Evolutionary conservation across 2,797 vertebrate species (phyloP).

Genomic region (Pyrocephalus nanus): DNA sequence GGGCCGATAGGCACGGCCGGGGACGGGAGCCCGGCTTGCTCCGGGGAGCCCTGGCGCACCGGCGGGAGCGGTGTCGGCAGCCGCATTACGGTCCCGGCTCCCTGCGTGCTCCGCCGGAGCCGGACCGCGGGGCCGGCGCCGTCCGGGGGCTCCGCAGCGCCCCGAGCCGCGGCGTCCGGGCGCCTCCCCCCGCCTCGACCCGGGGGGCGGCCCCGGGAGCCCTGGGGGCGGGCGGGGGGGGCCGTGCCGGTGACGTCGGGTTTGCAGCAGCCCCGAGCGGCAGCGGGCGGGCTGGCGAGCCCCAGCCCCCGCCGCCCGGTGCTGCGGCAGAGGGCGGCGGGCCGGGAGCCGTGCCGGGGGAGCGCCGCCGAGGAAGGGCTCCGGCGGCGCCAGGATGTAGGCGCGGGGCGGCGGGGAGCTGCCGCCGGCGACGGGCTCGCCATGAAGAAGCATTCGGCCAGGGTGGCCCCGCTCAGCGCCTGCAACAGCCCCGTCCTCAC

Average conservation of each 20-base stretch:
- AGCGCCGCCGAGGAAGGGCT: constrained; percentile 38
- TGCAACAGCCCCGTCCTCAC: constrained; percentile 97
- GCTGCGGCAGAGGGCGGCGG: constrained; percentile 45
- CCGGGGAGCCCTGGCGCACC: background rate
- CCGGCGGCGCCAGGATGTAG: constrained; percentile 90
- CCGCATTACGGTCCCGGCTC: constrained; percentile 18
- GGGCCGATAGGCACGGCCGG: background rate
- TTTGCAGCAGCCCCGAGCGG: constrained; percentile 60
- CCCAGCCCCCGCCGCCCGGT: constrained; percentile 33
- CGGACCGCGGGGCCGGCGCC: background rate
- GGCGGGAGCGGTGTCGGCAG: background rate
- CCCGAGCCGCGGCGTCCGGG: background rate
- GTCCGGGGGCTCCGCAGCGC: background rate
- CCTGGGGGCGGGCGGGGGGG: constrained; percentile 39
- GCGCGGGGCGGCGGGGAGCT: constrained; percentile 82
- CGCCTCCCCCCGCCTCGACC: background rate
- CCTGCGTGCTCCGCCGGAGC: background rate
- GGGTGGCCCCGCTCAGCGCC: constrained; percentile 94
- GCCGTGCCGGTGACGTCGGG: constrained; percentile 70
- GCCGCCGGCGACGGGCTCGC: constrained; percentile 84
- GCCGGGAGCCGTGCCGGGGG: background rate
- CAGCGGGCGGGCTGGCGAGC: background rate
- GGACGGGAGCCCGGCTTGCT: background rate
- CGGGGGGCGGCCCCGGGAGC: constrained; percentile 11
- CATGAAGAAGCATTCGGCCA: constrained; percentile 97